phyloP scores from a whole-genome alignment of 2,888 invertebrate genomes.

The Lumbricus terrestris region DNA sequence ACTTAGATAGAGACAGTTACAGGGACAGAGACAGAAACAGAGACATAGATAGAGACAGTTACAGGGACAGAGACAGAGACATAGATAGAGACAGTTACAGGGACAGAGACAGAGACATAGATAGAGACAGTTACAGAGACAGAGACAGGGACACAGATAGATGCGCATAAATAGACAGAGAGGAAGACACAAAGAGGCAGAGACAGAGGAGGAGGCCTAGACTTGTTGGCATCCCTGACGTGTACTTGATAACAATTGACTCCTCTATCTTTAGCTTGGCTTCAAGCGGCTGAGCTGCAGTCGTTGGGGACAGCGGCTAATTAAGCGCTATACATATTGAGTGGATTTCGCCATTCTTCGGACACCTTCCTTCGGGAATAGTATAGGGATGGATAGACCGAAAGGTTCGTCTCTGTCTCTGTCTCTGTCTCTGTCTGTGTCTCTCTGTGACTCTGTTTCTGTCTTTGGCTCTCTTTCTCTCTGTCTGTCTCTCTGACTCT shows the following conservation, averaged over 20 bases:
- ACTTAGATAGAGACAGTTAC: no score
- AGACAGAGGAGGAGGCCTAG: no score
- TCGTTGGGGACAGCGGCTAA: not conserved
- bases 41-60: no score
- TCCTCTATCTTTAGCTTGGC: not conserved
- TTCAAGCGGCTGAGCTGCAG: slow-evolving; percentile 3
- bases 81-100: no score
- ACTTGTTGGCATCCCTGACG: not conserved
- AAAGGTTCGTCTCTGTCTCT: not conserved
- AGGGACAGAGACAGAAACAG: no score
- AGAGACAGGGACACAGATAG: no score
- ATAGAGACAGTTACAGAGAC: no score
- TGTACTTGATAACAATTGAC: not conserved
- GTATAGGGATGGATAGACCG: not conserved
- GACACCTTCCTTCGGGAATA: slow-evolving; percentile 3
- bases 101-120: not conserved
- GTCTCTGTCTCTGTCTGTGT: not conserved
- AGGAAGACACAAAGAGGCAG: no score
- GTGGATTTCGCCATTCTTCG: not conserved
- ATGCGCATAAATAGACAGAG: no score
- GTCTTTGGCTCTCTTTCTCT: no score
- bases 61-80: no score
- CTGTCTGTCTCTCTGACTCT: no score
- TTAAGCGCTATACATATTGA: not conserved
- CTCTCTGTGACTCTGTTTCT: not conserved